Percentiles rank a stretch among this genome's conserved stretches.
These are phyloP conservation scores for Chloroceryle inda DNA, from an alignment of 2,797 vertebrate genomes.

Conservation along the genomic window DNA sequence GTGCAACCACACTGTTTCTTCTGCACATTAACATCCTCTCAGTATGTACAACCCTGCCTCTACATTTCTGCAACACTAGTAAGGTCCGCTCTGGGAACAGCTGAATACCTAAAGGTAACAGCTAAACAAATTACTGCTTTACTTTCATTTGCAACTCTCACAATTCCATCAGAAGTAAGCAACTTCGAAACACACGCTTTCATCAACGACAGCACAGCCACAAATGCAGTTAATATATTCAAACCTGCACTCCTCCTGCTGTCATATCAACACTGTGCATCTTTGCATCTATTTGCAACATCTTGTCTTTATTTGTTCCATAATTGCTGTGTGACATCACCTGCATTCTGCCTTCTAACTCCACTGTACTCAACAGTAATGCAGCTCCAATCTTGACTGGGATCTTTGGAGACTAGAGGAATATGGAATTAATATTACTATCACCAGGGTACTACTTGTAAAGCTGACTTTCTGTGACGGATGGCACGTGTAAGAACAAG, in stretches of 20 bases:
- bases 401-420: background rate
- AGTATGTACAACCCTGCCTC: background rate
- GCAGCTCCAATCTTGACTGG: background rate
- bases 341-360: background rate
- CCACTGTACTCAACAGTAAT: background rate
- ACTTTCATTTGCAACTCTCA: background rate
- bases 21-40: background rate
- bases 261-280: background rate
- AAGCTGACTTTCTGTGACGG: background rate
- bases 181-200: background rate
- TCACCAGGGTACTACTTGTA: background rate
- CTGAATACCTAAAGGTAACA: background rate
- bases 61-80: background rate
- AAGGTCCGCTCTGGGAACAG: background rate
- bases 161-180: background rate
- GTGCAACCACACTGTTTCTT: background rate
- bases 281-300: background rate
- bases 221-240: background rate
- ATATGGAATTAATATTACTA: background rate
- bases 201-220: background rate
- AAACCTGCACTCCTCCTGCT: background rate
- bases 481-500: rapidly evolving
- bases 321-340: background rate
- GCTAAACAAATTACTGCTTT: background rate
- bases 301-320: background rate